Conservation (phyloP, 2,797 vertebrate species). For the Syngnathus acus region DNA sequence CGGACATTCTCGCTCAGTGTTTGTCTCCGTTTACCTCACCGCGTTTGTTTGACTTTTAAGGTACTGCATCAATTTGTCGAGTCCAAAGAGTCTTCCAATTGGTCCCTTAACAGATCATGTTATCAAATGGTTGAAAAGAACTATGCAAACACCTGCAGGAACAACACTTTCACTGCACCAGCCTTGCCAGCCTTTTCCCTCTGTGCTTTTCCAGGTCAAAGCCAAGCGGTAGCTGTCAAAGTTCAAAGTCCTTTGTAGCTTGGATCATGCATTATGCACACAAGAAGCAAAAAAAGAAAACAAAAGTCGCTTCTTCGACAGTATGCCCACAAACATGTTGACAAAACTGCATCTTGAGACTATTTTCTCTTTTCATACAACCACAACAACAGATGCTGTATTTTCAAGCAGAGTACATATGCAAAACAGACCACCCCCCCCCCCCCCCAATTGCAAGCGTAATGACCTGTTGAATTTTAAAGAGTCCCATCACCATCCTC, state of each 20-base stretch:
- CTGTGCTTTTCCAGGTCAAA: conserved; percentile 58
- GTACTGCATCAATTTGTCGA: conserved; percentile 17
- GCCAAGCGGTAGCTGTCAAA: conserved; percentile 35
- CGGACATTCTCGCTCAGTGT: conserved; percentile 17
- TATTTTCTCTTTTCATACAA: conserved; percentile 24
- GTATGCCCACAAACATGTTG: conserved; percentile 18
- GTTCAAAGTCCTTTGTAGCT: conserved; percentile 36
- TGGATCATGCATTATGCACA: conserved; percentile 24
- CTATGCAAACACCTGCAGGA: conserved; percentile 59
- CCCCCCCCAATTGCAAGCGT: conserved; percentile 20
- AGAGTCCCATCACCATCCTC: conserved; percentile 38
- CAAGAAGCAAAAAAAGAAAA: conserved; percentile 14
- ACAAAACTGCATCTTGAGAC: conserved; percentile 19
- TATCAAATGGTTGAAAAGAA: conserved; percentile 26
- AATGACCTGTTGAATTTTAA: conserved; percentile 62
- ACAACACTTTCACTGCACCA: conserved; percentile 58
- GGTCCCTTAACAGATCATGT: conserved; percentile 18
- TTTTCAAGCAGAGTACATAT: conserved; percentile 24
- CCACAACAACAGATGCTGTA: conserved; percentile 24
- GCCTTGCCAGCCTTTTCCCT: conserved; percentile 44
- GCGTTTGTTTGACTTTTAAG: conserved; percentile 16
- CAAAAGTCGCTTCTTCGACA: background rate
- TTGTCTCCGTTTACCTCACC: conserved; percentile 23
- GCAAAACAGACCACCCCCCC: conserved; percentile 33
- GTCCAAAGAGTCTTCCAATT: conserved; percentile 22